Percentiles rank a stretch among this genome's conserved stretches.
Evolutionary conservation across 2,797 vertebrate species (phyloP).

Genomic region (Podargus strigoides): DNA sequence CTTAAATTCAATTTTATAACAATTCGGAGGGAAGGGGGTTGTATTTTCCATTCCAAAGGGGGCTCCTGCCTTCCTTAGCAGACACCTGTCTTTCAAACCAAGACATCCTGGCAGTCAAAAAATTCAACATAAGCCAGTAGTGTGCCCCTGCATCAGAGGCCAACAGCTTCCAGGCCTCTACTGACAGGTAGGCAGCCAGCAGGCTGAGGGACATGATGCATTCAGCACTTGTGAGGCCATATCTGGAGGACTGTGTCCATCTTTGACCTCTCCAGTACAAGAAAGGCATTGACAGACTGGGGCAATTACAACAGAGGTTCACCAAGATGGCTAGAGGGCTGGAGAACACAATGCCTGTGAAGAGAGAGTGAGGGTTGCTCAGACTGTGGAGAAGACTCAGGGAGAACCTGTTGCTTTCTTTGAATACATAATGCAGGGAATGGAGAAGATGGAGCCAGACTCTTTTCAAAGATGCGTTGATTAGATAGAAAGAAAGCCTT

Average conservation of each 20-base stretch:
- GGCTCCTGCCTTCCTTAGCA: no score
- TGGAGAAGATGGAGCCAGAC: neutral
- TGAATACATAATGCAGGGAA: neutral
- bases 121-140: neutral
- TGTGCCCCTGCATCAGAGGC: neutral
- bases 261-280: neutral
- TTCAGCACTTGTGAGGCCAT: neutral
- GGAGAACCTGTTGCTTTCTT: neutral
- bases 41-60: no score
- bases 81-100: no score
- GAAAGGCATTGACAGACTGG: neutral
- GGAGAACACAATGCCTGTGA: neutral
- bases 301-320: neutral
- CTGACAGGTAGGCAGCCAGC: neutral
- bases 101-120: neutral
- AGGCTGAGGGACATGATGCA: neutral
- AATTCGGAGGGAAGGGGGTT: no score
- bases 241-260: neutral
- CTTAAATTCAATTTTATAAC: no score
- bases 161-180: neutral
- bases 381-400: neutral
- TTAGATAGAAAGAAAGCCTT: neutral
- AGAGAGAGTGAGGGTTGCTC: neutral
- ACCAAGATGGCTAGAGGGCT: neutral
- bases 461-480: neutral